Conservation (phyloP, 2,113 vertebrate genomes). For the Dunckerocampus dactyliophorus region DNA sequence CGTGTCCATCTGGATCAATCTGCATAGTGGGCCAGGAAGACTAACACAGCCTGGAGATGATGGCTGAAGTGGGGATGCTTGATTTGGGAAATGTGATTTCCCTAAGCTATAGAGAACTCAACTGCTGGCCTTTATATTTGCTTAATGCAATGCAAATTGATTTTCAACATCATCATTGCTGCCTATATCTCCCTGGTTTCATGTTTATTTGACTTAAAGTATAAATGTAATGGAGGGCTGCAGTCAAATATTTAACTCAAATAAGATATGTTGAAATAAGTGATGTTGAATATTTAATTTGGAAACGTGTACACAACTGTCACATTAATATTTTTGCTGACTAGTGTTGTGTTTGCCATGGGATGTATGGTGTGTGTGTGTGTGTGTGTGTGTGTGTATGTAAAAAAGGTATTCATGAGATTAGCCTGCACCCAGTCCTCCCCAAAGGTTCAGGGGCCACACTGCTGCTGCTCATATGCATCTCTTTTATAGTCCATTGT, state of each 20-base stretch:
- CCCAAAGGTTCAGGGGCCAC: slow-evolving; percentile 65
- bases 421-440: slow-evolving; percentile 51
- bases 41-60: slow-evolving; percentile 36
- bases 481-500: slow-evolving; percentile 76
- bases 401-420: slow-evolving; percentile 53
- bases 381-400: slow-evolving; percentile 19
- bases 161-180: slow-evolving; percentile 55
- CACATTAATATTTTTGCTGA: slow-evolving; percentile 6
- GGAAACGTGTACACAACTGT: not conserved
- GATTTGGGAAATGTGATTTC: slow-evolving; percentile 69
- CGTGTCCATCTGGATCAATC: slow-evolving; percentile 74
- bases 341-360: slow-evolving; percentile 25
- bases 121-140: slow-evolving; percentile 53
- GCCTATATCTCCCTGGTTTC: slow-evolving; percentile 47
- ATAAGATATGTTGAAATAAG: slow-evolving; percentile 27
- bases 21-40: slow-evolving; percentile 69
- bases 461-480: slow-evolving; percentile 60
- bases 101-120: slow-evolving; percentile 48
- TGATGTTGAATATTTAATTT: slow-evolving; percentile 31
- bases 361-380: slow-evolving; percentile 19
- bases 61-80: slow-evolving; percentile 42
- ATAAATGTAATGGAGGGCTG: slow-evolving; percentile 31
- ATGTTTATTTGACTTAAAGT: slow-evolving; percentile 53
- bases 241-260: slow-evolving; percentile 35
- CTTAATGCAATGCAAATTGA: slow-evolving; percentile 68